Conservation (phyloP, 1,140 invertebrate genomes). For the Calephelis virginiensis region DNA sequence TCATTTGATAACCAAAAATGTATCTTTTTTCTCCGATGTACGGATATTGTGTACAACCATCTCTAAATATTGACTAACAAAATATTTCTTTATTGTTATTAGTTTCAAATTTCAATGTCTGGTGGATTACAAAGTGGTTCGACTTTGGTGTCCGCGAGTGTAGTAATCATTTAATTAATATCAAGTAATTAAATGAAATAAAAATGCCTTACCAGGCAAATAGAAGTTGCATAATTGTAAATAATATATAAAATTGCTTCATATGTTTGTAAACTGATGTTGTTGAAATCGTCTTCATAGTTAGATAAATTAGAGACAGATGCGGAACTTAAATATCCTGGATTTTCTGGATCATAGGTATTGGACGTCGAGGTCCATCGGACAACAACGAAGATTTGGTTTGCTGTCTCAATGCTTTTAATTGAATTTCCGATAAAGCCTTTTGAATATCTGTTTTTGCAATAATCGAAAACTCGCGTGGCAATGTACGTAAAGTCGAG, state of each 20-base stretch:
- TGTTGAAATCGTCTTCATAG: conserved; percentile 11
- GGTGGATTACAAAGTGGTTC: no score
- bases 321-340: conserved; percentile 17
- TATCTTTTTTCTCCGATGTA: no score
- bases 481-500: conserved; percentile 8
- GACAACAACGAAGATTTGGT: conserved; percentile 6
- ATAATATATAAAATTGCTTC: neutral
- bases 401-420: conserved; percentile 24
- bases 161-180: no score
- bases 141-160: no score
- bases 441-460: conserved; percentile 22
- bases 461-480: conserved; percentile 1
- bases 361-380: conserved; percentile 7
- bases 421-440: conserved; percentile 20
- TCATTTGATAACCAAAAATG: no score
- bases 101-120: no score
- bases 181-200: no score
- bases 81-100: no score
- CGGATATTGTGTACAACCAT: no score
- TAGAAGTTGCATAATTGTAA: no score
- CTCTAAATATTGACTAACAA: no score
- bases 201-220: no score
- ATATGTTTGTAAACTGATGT: conserved; percentile 20
- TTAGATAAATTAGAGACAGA: conserved; percentile 2
- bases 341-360: conserved; percentile 16